A percentile compares a stretch with the other conserved stretches of the same genome.
Evolutionary conservation across 2,113 vertebrate species (phyloP).

Genomic region (Fulica atra): DNA sequence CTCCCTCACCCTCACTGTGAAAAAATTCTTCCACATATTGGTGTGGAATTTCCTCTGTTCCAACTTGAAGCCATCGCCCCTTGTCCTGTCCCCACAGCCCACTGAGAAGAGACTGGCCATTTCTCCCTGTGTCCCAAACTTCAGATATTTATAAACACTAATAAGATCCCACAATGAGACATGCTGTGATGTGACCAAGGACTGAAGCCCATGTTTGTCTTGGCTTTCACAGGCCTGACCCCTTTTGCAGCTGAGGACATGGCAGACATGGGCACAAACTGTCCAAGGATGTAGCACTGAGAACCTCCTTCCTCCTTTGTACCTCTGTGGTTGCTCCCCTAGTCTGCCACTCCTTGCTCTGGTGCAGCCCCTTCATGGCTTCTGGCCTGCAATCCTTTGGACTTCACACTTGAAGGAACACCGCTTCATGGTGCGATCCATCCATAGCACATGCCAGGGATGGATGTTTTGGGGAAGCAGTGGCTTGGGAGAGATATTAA

Average conservation of each 20-base stretch:
- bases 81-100: no score
- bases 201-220: neutral
- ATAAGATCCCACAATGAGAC: accelerated
- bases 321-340: neutral
- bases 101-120: no score
- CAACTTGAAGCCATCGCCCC: no score
- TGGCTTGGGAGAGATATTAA: neutral
- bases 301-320: neutral
- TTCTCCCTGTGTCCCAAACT: no score
- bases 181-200: neutral
- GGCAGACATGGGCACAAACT: neutral
- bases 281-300: neutral
- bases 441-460: neutral
- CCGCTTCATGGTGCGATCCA: neutral
- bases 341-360: neutral
- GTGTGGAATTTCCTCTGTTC: no score
- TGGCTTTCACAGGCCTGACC: neutral
- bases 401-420: neutral
- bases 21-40: no score
- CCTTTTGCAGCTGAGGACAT: neutral
- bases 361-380: neutral
- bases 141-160: no score
- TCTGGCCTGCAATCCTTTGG: neutral
- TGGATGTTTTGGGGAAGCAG: neutral
- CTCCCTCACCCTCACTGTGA: no score